phyloP scores from a whole-genome alignment of 2,888 invertebrate genomes.

The Conops quadrifasciatus region DNA sequence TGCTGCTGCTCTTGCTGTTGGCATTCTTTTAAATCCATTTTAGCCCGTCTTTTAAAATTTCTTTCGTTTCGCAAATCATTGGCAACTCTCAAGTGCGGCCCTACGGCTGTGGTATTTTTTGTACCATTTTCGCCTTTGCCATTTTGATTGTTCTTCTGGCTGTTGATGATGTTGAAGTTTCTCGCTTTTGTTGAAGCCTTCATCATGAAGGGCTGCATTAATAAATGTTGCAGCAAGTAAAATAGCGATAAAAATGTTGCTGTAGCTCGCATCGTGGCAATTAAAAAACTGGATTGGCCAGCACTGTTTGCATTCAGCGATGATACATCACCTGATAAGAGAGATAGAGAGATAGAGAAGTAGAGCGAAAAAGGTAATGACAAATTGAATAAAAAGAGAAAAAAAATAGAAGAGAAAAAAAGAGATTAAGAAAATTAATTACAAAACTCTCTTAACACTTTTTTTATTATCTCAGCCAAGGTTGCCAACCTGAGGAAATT shows the following conservation, averaged over 20 bases:
- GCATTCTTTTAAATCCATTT: slow-evolving; percentile 20
- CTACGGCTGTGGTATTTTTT: slow-evolving; percentile 34
- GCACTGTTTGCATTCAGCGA: slow-evolving; percentile 47
- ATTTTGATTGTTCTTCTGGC: slow-evolving; percentile 20
- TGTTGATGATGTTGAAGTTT: slow-evolving; percentile 21
- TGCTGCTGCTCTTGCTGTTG: slow-evolving; percentile 6
- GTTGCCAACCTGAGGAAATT: too few relatives aligned
- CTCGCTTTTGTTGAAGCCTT: not conserved
- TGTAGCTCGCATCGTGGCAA: slow-evolving; percentile 44
- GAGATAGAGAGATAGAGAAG: slow-evolving; percentile 6
- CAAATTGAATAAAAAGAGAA: not conserved
- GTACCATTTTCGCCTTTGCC: slow-evolving; percentile 18
- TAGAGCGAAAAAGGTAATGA: slow-evolving; percentile 11
- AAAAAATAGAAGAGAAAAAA: not conserved
- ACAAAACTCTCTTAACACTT: not conserved
- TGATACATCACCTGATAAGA: slow-evolving; percentile 45
- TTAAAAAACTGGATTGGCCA: slow-evolving; percentile 29
- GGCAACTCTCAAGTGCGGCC: slow-evolving; percentile 39
- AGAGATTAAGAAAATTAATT: not conserved
- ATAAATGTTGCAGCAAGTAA: slow-evolving; percentile 45
- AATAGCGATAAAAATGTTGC: slow-evolving; percentile 42
- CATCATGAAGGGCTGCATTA: slow-evolving; percentile 27
- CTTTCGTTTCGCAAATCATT: slow-evolving; percentile 24
- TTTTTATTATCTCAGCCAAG: too few relatives aligned
- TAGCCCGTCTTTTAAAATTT: slow-evolving; percentile 16